Evolutionary conservation across 2,888 invertebrate species (phyloP), one percentile per base, ranked within the genome.

Genomic region (Tanytarsus gracilentus): DNA sequence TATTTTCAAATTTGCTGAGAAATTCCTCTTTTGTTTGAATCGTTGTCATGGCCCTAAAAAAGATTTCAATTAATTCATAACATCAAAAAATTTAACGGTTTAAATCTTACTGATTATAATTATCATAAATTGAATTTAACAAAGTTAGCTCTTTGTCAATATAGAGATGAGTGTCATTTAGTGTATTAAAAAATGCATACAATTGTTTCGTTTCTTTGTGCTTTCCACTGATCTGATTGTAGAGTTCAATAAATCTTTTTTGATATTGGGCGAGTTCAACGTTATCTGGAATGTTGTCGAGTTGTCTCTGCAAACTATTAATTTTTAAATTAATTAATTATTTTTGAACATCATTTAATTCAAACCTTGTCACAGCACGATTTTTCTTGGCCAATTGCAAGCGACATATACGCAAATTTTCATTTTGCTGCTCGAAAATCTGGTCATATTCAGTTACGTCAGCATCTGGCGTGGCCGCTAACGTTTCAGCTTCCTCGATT

Each of bases 131-230:
- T 0, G 92, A 93, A 75, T 93, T 92, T 23, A 94, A 75, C 58
- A 95, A 73, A 23, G 86, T 85, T 60, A 95, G 78, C 75, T 98
- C 97, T 71, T 95, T 96, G 64, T 86, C 86, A 69, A 96, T 82
- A 72, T 96, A 97, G 39, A 88, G 78, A 72, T 91, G 88, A n/a
- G 91, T 90, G 75, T 97, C 96, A 71, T 93, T 88, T 59, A 97
- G 77, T 2, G 94, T 94, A 72, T 99, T 98, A 75, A 95, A 95
- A 63, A 97, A 79, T 39, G 92, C 93, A 72, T 90, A 98, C 77
- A 93, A 96, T 77, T 97, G 95, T 73, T 97, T 97, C 0, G 97
- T 97, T 79, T 98, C 96, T 70, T 89, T 87, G 72, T 97, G 95
- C 68, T 93, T 96, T 26, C 89, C 87, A 63, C 94, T 88, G 69